Evolutionary conservation across 2,888 invertebrate species (phyloP).

Genomic region (Stenichneumon culpator): DNA sequence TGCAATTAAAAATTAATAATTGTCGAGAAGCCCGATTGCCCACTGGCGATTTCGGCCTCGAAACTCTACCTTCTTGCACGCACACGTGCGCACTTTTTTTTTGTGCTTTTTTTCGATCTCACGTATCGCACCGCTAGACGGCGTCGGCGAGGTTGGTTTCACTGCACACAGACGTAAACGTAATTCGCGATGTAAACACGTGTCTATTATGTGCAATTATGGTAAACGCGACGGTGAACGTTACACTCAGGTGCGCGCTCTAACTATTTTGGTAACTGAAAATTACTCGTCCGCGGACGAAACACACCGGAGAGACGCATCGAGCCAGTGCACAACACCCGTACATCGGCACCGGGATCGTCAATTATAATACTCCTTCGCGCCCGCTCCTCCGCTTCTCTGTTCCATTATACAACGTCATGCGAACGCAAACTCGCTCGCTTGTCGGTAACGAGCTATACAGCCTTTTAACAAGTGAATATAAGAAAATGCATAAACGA

Average conservation of each 20-base stretch:
- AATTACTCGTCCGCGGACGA: slow-evolving; percentile 65
- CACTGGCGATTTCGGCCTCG: slow-evolving; percentile 35
- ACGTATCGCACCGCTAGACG: slow-evolving; percentile 4
- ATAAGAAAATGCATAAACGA: slow-evolving; percentile 17
- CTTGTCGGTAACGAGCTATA: slow-evolving; percentile 18
- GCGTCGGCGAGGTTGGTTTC: not conserved
- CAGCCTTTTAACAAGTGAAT: not conserved
- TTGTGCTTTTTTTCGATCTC: not conserved
- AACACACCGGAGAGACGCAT: slow-evolving; percentile 3
- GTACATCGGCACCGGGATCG: slow-evolving; percentile 51
- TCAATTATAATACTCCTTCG: slow-evolving; percentile 58
- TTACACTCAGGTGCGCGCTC: slow-evolving; percentile 64
- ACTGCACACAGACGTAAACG: slow-evolving; percentile 14
- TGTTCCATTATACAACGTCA: slow-evolving; percentile 1
- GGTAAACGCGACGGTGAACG: slow-evolving; percentile 64
- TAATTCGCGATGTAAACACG: slow-evolving; percentile 68
- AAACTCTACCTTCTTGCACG: slow-evolving; percentile 10
- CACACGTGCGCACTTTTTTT: not conserved
- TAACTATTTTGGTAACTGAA: slow-evolving; percentile 74
- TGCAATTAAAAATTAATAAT: slow-evolving; percentile 72
- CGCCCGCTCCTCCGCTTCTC: not conserved
- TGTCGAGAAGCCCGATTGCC: slow-evolving; percentile 52
- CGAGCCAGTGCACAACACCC: slow-evolving; percentile 16
- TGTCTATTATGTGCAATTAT: slow-evolving; percentile 67
- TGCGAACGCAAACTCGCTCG: slow-evolving; percentile 11